Evolutionary conservation across 2,888 invertebrate species (phyloP).

Genomic region (Yponomeuta cagnagella): DNA sequence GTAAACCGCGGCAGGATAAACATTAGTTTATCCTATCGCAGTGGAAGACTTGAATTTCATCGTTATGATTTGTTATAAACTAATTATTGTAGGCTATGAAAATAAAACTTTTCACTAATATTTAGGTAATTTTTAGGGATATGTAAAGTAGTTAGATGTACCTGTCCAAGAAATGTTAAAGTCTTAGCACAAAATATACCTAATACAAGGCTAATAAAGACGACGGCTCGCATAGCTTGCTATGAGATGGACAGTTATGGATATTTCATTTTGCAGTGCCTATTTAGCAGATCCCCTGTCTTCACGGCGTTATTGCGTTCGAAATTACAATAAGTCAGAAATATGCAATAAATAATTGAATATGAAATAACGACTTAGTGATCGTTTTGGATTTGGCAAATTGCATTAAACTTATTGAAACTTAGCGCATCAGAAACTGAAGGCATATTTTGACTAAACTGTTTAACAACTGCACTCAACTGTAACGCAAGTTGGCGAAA

Average conservation of each 20-base stretch:
- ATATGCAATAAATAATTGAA: no score
- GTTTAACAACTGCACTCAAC: no score
- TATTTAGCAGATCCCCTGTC: not conserved
- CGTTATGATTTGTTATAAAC: not conserved
- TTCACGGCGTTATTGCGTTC: no score
- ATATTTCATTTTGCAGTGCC: not conserved
- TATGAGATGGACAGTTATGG: not conserved
- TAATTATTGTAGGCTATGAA: constrained; percentile 5
- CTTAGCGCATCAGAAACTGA: no score
- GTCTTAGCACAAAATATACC: not conserved
- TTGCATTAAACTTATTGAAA: no score
- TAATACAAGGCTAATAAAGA: not conserved
- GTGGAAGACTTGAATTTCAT: constrained; percentile 5
- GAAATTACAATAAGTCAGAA: no score
- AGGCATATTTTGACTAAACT: no score
- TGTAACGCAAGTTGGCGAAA: no score
- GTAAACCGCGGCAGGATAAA: not conserved
- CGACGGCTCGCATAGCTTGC: not conserved
- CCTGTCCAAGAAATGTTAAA: not conserved
- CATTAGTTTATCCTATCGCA: not conserved
- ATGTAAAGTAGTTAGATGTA: constrained; percentile 3
- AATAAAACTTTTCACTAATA: constrained; percentile 3
- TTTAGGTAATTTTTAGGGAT: constrained; percentile 2
- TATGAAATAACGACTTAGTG: no score
- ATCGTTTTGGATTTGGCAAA: no score